phyloP scores from a whole-genome alignment of 2,113 vertebrate species.

The Perca flavescens region DNA sequence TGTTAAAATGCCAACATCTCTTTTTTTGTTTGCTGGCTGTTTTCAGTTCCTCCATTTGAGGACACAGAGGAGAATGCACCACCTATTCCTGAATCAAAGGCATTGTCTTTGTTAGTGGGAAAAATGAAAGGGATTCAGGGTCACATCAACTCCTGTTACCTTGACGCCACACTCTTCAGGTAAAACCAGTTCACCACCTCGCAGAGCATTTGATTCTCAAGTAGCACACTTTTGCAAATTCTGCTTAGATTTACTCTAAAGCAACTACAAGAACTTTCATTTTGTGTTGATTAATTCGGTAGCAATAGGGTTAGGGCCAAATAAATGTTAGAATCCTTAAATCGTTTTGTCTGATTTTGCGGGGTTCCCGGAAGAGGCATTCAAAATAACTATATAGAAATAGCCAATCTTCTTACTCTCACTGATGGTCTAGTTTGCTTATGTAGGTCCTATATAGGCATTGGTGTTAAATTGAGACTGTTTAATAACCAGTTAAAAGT shows the following conservation, averaged over 20 bases:
- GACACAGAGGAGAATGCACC: slow-evolving; percentile 68
- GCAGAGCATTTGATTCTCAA: not conserved
- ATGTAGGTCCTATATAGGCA: too few relatives aligned
- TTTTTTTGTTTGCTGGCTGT: slow-evolving; percentile 8
- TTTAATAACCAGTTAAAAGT: too few relatives aligned
- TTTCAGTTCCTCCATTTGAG: slow-evolving; percentile 66
- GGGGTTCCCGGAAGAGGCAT: too few relatives aligned
- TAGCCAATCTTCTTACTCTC: too few relatives aligned
- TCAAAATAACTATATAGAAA: too few relatives aligned
- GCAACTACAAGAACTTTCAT: too few relatives aligned
- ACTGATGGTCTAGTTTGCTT: too few relatives aligned
- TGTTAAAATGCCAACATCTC: not conserved
- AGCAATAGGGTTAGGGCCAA: too few relatives aligned
- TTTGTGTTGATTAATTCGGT: too few relatives aligned
- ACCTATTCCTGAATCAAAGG: slow-evolving; percentile 81
- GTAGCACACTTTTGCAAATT: not conserved
- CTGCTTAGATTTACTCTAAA: not conserved
- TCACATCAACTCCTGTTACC: slow-evolving; percentile 88
- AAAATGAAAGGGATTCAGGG: slow-evolving; percentile 88
- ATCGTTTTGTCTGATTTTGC: too few relatives aligned
- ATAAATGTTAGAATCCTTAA: too few relatives aligned
- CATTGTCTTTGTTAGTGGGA: slow-evolving; percentile 78
- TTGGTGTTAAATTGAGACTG: too few relatives aligned
- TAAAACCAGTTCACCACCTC: slow-evolving; percentile 51
- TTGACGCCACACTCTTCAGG: slow-evolving; percentile 88